These are phyloP conservation scores for Hyposoter didymator DNA, from an alignment of 2,888 invertebrate species.

Conservation along the genomic window DNA sequence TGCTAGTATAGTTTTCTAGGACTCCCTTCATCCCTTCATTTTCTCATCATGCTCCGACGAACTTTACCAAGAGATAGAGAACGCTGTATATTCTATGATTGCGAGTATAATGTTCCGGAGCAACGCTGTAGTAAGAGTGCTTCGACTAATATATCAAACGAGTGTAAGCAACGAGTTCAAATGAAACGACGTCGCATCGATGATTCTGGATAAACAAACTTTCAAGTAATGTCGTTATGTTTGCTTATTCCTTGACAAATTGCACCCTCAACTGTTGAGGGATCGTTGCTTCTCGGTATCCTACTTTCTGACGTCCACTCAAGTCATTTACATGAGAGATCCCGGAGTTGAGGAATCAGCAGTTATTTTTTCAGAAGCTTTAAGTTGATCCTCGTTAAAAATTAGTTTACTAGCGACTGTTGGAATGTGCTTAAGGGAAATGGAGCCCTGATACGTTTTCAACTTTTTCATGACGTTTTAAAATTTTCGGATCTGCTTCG, in stretches of 20 bases:
- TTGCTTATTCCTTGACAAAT: slow-evolving; percentile 83
- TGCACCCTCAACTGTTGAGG: slow-evolving; percentile 72
- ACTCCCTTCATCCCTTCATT: not conserved
- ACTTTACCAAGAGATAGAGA: slow-evolving; percentile 1
- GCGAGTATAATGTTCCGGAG: slow-evolving; percentile 17
- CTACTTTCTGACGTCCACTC: not conserved
- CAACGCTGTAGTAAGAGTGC: slow-evolving; percentile 28
- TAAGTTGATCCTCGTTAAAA: not conserved
- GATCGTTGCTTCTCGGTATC: not conserved
- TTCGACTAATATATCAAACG: slow-evolving; percentile 76
- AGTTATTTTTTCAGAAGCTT: not conserved
- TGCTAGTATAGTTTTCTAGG: not conserved
- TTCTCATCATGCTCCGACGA: not conserved
- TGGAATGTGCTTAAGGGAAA: no score
- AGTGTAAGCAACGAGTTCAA: slow-evolving; percentile 76
- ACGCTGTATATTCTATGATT: not conserved
- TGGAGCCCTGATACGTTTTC: no score
- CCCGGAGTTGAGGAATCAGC: not conserved
- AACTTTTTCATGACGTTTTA: no score
- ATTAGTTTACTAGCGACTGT: not conserved
- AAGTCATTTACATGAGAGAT: not conserved
- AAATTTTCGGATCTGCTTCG: no score
- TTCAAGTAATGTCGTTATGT: slow-evolving; percentile 76
- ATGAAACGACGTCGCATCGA: slow-evolving; percentile 82
- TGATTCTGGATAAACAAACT: slow-evolving; percentile 82